Conservation (phyloP, 2,797 vertebrate genomes). For the Sciaenops ocellatus region DNA sequence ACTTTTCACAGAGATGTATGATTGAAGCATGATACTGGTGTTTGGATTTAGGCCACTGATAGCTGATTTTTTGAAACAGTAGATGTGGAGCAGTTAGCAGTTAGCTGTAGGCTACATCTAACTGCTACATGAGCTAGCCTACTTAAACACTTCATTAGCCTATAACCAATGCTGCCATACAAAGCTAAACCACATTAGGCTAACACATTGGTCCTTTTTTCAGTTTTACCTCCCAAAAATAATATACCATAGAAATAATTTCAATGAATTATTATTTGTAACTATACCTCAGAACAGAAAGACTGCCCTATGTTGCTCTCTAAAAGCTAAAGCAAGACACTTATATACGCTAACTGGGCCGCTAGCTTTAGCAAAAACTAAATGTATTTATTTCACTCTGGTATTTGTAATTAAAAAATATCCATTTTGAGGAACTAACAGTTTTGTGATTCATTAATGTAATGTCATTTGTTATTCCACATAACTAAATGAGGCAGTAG, state of each 20-base stretch:
- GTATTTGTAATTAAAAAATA: not conserved
- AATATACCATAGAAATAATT: too few relatives aligned
- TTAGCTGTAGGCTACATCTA: too few relatives aligned
- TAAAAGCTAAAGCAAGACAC: not conserved
- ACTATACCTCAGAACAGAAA: not conserved
- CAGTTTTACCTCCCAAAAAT: too few relatives aligned
- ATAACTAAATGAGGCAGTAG: not conserved
- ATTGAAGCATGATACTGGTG: not conserved
- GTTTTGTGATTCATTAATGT: not conserved
- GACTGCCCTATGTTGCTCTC: not conserved
- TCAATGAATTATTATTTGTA: not conserved
- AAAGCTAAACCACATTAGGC: not conserved
- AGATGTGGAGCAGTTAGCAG: too few relatives aligned
- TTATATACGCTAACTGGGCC: not conserved
- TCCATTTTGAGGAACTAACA: not conserved
- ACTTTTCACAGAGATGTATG: not conserved
- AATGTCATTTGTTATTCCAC: not conserved
- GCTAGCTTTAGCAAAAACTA: not conserved
- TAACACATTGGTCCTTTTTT: not conserved
- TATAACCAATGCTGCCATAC: not conserved
- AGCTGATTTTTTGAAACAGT: not conserved
- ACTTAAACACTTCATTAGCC: not conserved
- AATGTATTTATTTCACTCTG: not conserved
- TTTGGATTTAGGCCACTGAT: conserved; percentile 21
- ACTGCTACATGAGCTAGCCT: not conserved